These are phyloP conservation scores for Arothron firmamentum DNA, from an alignment of 2,113 vertebrate genomes.

Conservation along the genomic window DNA sequence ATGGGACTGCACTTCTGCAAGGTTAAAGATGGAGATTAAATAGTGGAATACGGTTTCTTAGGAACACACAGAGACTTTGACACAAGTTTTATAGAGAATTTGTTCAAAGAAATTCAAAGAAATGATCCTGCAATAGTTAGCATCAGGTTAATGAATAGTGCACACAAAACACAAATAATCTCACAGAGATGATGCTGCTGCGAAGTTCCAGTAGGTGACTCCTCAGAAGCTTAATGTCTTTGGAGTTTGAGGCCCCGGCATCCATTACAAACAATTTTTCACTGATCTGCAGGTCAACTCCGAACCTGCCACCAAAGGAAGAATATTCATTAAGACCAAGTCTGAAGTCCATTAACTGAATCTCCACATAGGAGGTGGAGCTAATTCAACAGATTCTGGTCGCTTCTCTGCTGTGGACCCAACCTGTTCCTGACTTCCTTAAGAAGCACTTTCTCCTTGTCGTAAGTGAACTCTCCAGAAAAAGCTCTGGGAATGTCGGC, in stretches of 20 bases:
- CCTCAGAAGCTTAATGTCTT: constrained; percentile 91
- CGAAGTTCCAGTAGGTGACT: constrained; percentile 92
- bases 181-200: constrained; percentile 78
- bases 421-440: constrained; percentile 92
- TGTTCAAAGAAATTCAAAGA: too few species aligned
- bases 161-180: not conserved
- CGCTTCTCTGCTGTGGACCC: not conserved
- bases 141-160: not conserved
- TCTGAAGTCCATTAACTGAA: too few species aligned
- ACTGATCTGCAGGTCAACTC: constrained; percentile 88
- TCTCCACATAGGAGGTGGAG: too few species aligned
- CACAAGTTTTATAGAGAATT: too few species aligned
- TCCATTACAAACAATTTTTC: constrained; percentile 93
- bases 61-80: too few species aligned
- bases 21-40: not conserved
- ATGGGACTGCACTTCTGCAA: constrained; percentile 83
- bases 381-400: not conserved
- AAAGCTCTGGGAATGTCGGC: constrained; percentile 86
- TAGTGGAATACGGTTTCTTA: not conserved
- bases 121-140: too few species aligned
- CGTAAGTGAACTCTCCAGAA: constrained; percentile 91
- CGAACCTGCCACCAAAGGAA: constrained; percentile 78
- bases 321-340: not conserved
- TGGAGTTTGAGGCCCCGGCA: constrained; percentile 90
- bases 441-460: constrained; percentile 83